Base-by-base conservation (phyloP, 53 echinoderm and acorn worm species). In the Zoroaster sp. region DNA sequence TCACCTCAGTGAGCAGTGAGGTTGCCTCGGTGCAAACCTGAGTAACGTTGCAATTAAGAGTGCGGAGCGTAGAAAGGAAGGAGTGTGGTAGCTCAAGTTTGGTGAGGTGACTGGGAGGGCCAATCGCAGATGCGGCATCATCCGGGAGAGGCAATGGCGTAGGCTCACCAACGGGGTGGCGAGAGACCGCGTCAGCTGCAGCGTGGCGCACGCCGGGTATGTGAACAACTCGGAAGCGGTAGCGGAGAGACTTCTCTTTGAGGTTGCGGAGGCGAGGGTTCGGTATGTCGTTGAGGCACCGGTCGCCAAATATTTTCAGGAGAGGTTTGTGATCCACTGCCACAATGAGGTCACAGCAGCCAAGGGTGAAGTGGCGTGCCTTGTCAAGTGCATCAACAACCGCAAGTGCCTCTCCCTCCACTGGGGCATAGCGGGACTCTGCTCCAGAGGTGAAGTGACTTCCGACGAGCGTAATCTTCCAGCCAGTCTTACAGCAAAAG, bases 191-290 rank as follows among this genome's bases (percentile, higher is more conserved):
- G 40, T 91, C 88, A 0, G 83, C 88, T 2, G 83, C 91, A n/a
- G n/a, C n/a, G n/a, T n/a, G n/a, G n/a, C n/a, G n/a, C n/a, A n/a
- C n/a, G n/a, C n/a, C n/a, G n/a, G 93, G 93, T 14, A 93, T 44
- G 38, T 93, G 91, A 1, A 91, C 47, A 18, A 88, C 83, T 45
- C 83, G 81, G 69, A 94, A 91, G 42, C 87, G 17, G 80, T 91
- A 80, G 30, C 75, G 87, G 0, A 91, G 78, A 4, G 91, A 75
- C 25, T 94, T 91, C 76, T 94, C 91, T 59, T 91, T 94, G 1
- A 94, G 87, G 77, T 93, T 93, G 37, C 90, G 79, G 45, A 91
- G 70, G 25, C 83, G 88, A 30, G 81, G 75, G 43, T 91, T 91
- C 4, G 94, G 94, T 65, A 91, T 91, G 77, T 85, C 87, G n/a